Evolutionary conservation across 2,113 vertebrate species (phyloP), one percentile per base, ranked within the genome.

Genomic region (Mustela lutreola): DNA sequence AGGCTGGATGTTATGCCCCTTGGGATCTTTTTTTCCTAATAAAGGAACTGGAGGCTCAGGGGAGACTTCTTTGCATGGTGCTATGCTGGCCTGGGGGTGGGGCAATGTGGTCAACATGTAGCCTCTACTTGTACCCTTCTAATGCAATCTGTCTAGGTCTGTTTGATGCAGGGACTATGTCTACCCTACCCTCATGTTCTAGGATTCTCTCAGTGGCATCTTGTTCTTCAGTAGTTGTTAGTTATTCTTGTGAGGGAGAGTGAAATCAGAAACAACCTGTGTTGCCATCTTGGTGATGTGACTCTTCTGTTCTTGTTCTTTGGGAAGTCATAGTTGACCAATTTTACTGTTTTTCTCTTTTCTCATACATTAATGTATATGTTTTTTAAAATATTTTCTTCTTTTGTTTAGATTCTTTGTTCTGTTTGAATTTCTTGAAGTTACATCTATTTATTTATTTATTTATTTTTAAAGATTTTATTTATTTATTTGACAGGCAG

Each of bases 341-440:
- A 56, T 63, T 63, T 73, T 84, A 42, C 7, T n/a, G 10, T n/a
- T 58, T 83, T 79, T 36, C 22, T 39, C 7, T 65, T 73, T 94
- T 75, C n/a, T 84, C 45, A 71, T 78, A 3, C 10, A 28, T 48
- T 76, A 76, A 48, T 76, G 42, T 76, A 48, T 48, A 76, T 76
- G 8, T 76, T 76, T 76, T 76, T 31, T 53, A 42, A 67, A 67
- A 60, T 50, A 90, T 70, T 24, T 60, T 76, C 63, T 81, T 96
- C 21, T 87, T 62, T 60, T 84, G 36, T 71, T 91, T 53, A n/a
- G 16, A 33, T 79, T 36, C 7, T 45, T 83, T 26, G 19, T 50
- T 63, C 62, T 89, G 11, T 62, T 56, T 75, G 42, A 70, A 65
- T 11, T 86, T 97, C 56, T 89, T 97, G 31, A 88, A 87, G 15